phyloP scores from a whole-genome alignment of 2,113 vertebrate genomes.

The Crotalus tigris region DNA sequence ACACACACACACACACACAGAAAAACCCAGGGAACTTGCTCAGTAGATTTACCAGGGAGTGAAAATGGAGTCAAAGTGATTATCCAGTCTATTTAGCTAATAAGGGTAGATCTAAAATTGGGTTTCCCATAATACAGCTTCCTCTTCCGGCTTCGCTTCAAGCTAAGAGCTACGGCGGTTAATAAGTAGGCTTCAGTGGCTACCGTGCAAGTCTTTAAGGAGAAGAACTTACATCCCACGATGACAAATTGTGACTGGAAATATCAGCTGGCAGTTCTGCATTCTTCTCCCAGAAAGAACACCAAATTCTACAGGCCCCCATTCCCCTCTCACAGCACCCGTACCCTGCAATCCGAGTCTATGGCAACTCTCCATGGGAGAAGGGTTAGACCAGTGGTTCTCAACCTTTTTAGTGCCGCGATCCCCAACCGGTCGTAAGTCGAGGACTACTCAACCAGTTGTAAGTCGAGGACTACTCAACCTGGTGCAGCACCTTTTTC shows the following conservation, averaged over 20 bases:
- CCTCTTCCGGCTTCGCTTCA: not conserved
- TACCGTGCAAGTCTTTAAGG: not conserved
- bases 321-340: too few relatives aligned
- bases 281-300: not conserved
- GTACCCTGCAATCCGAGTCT: not conserved
- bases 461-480: too few relatives aligned
- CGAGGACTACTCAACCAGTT: too few relatives aligned
- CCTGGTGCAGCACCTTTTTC: too few relatives aligned
- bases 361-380: not conserved
- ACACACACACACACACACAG: not conserved
- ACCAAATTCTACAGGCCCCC: not conserved
- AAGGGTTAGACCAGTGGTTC: not conserved
- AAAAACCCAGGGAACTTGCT: not conserved
- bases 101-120: not conserved
- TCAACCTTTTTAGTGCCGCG: too few relatives aligned
- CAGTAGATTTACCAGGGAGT: not conserved
- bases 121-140: not conserved
- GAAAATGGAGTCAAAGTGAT: not conserved
- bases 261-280: not conserved
- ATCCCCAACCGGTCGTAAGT: too few relatives aligned
- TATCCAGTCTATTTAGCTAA: not conserved
- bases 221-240: rapidly evolving
- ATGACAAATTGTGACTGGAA: not conserved
- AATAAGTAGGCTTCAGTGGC: not conserved
- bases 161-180: not conserved